These are phyloP conservation scores for Lepeophtheirus salmonis DNA, from an alignment of 1,140 invertebrate species.

Conservation along the genomic window DNA sequence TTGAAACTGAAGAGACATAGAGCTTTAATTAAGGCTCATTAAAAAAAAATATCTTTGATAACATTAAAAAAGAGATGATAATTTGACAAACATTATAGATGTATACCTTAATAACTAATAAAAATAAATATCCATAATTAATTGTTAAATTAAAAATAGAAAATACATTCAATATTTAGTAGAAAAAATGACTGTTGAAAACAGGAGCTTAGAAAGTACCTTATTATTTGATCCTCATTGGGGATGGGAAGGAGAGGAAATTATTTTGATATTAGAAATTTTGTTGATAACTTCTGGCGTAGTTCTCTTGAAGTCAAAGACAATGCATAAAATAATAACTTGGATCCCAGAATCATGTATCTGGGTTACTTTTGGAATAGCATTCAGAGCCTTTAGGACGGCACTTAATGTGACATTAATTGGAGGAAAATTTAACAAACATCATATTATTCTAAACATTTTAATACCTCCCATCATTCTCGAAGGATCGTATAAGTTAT, in stretches of 20 bases:
- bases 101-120: too few species aligned
- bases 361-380: background rate
- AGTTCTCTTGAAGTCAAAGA: background rate
- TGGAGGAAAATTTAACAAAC: background rate
- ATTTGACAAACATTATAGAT: too few species aligned
- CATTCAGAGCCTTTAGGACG: background rate
- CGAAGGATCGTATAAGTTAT: constrained; percentile 32
- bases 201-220: background rate
- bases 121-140: too few species aligned
- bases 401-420: background rate
- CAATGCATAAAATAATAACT: background rate
- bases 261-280: background rate
- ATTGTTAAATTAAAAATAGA: too few species aligned
- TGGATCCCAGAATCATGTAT: background rate
- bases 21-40: too few species aligned
- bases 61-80: too few species aligned
- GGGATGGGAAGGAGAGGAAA: background rate
- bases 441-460: background rate
- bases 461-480: constrained; percentile 29
- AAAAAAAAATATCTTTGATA: too few species aligned
- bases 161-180: background rate
- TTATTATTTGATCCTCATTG: background rate
- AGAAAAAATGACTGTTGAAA: background rate
- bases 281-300: background rate
- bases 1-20: too few species aligned